Evolutionary conservation across 2,797 vertebrate species (phyloP).

Genomic region (Cynodonichthys magdalenae): DNA sequence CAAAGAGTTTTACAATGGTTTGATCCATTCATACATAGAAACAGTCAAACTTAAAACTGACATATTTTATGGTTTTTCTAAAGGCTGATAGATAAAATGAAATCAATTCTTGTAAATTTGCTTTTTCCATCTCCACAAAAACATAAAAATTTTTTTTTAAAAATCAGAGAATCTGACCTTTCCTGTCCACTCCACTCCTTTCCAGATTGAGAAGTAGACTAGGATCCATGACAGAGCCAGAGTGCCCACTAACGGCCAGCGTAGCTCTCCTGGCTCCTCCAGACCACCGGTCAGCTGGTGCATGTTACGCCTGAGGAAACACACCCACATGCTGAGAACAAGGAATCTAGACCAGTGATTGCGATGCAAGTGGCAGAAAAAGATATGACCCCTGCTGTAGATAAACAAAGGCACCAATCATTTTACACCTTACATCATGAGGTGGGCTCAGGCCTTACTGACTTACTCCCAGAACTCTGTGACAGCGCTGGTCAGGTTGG

Average conservation of each 20-base stretch:
- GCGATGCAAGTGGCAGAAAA: too few species aligned
- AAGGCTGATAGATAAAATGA: neutral
- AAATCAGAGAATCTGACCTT: conserved; percentile 79
- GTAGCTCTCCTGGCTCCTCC: conserved; percentile 86
- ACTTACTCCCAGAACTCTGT: conserved; percentile 96
- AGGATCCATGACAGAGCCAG: conserved; percentile 89
- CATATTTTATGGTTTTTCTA: neutral
- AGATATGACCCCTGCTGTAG: too few species aligned
- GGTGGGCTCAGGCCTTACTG: neutral
- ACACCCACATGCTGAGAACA: conserved; percentile 6
- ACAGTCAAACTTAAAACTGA: neutral
- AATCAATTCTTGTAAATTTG: neutral
- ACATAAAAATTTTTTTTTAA: neutral
- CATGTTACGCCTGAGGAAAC: conserved; percentile 87
- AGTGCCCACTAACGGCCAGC: conserved; percentile 90
- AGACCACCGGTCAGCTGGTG: conserved; percentile 87
- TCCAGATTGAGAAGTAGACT: conserved; percentile 97
- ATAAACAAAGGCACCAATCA: too few species aligned
- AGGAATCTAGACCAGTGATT: too few species aligned
- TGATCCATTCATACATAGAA: neutral
- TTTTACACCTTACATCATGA: too few species aligned
- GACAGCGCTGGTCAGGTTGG: conserved; percentile 90
- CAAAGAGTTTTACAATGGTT: neutral
- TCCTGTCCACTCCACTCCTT: conserved; percentile 94
- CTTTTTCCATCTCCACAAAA: neutral